These are phyloP conservation scores for Drosophila pseudoobscura DNA, from an alignment of 1,140 invertebrate species.

Conservation along the genomic window DNA sequence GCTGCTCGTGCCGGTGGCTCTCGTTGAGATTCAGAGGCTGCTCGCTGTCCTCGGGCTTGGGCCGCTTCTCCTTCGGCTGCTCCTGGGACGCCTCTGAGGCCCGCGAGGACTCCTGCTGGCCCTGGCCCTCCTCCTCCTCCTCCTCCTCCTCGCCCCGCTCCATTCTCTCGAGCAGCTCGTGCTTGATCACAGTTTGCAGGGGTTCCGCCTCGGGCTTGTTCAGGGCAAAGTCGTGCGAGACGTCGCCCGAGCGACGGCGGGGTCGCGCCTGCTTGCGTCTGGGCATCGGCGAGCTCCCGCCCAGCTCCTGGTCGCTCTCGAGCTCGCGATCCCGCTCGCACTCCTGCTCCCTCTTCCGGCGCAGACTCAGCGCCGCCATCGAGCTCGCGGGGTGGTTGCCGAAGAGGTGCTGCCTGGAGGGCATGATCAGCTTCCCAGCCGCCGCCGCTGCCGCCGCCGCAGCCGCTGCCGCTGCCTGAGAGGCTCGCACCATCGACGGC, in stretches of 20 bases:
- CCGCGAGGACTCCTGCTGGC: constrained; percentile 19
- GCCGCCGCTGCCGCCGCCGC: neutral
- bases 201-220: constrained; percentile 56
- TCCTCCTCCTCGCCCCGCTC: constrained; percentile 45
- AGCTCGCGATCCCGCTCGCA: constrained; percentile 57
- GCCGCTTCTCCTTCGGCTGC: constrained; percentile 14
- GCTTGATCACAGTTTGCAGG: constrained; percentile 79
- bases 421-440: constrained; percentile 68
- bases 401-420: constrained; percentile 60
- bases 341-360: constrained; percentile 80
- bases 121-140: constrained; percentile 25
- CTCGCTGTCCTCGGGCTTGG: constrained; percentile 13
- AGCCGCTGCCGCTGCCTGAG: neutral
- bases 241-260: constrained; percentile 90
- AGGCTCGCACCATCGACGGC: constrained; percentile 66
- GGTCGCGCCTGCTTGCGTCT: constrained; percentile 92
- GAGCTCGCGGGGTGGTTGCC: constrained; percentile 50
- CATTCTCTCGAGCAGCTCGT: constrained; percentile 60
- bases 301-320: constrained; percentile 71
- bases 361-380: constrained; percentile 66
- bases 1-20: constrained; percentile 7
- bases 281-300: constrained; percentile 88
- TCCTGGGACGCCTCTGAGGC: constrained; percentile 15
- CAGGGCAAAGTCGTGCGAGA: constrained; percentile 84
- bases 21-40: constrained; percentile 6